A percentile compares a stretch with the other conserved stretches of the same genome.
phyloP scores from a whole-genome alignment of 1,140 invertebrate species.

The Bombus superbus region DNA sequence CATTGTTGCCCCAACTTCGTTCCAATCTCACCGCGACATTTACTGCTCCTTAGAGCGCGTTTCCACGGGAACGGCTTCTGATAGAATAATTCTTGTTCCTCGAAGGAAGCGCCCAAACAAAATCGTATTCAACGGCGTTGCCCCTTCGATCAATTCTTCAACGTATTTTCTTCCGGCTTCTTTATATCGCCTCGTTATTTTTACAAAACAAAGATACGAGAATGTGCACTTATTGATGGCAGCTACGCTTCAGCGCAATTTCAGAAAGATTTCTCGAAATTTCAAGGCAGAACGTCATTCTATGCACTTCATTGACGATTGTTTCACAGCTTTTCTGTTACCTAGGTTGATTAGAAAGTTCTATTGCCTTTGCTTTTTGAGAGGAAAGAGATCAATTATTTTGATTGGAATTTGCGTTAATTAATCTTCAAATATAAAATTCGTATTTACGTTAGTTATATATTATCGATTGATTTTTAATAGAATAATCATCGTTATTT shows the following conservation, averaged over 20 bases:
- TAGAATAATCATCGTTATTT: background rate
- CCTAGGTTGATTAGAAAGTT: background rate
- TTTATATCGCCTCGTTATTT: background rate
- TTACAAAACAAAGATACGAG: too few relatives aligned
- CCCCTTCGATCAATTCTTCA: background rate
- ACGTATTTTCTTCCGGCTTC: background rate
- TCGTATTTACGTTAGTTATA: background rate
- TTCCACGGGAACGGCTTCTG: constrained; percentile 4
- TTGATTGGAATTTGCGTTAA: background rate
- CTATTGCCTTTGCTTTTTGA: background rate
- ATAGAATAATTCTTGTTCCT: constrained; percentile 15
- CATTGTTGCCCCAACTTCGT: constrained; percentile 26
- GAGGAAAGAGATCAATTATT: background rate
- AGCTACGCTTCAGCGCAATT: background rate
- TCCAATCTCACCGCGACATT: constrained; percentile 27
- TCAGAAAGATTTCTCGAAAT: background rate
- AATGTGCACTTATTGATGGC: background rate
- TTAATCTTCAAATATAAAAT: background rate
- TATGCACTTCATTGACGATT: background rate
- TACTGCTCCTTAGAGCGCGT: background rate
- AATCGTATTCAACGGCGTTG: background rate
- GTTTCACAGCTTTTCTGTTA: background rate
- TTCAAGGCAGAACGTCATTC: background rate
- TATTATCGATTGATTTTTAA: background rate
- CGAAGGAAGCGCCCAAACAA: background rate